Conservation (phyloP, 2,888 invertebrate genomes). For the Patella depressa region DNA sequence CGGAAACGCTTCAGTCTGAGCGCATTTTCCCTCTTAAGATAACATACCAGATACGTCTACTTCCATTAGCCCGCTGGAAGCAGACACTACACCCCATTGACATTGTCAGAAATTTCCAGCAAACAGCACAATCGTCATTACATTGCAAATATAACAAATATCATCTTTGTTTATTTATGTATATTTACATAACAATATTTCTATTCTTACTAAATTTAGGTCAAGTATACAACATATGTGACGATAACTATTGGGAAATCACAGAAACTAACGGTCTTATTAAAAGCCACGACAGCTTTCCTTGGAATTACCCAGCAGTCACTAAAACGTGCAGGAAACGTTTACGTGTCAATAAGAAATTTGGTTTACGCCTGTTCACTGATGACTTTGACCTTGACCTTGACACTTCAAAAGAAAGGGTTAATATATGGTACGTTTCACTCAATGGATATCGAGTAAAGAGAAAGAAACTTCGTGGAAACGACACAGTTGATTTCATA, state of each 20-base stretch:
- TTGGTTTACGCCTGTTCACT: constrained; percentile 27
- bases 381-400: constrained; percentile 27
- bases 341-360: constrained; percentile 26
- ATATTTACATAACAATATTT: no score
- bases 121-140: no score
- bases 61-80: no score
- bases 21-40: neutral
- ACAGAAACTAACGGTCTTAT: constrained; percentile 21
- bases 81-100: no score
- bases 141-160: no score
- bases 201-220: constrained; percentile 17
- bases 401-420: constrained; percentile 19
- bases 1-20: neutral
- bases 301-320: constrained; percentile 26
- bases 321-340: constrained; percentile 25
- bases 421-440: constrained; percentile 21
- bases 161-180: no score
- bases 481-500: constrained; percentile 8
- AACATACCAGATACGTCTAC: no score
- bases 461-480: neutral
- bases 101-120: no score
- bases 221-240: constrained; percentile 30
- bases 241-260: constrained; percentile 12
- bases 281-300: constrained; percentile 26
- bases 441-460: neutral